phyloP scores from a whole-genome alignment of 1,140 invertebrate genomes.

The Procambarus clarkii region DNA sequence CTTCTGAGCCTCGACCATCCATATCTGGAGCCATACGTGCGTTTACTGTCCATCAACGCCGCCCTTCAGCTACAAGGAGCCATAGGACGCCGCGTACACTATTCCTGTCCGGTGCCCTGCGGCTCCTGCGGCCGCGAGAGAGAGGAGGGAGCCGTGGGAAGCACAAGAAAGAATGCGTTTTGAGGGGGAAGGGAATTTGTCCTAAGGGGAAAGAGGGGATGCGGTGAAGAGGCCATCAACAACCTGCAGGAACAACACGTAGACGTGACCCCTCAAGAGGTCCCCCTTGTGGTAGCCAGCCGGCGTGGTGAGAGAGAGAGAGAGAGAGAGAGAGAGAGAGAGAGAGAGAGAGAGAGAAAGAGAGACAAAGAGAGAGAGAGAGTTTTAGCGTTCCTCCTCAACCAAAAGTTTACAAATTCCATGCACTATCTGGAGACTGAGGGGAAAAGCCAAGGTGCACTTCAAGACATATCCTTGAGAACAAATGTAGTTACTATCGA shows the following conservation, averaged over 20 bases:
- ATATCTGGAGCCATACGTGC: too few species aligned
- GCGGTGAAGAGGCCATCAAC: neutral
- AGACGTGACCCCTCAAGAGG: neutral
- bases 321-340: neutral
- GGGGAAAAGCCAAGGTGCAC: too few species aligned
- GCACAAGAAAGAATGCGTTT: neutral
- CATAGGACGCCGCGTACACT: neutral
- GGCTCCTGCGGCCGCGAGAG: neutral
- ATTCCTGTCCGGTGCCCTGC: neutral
- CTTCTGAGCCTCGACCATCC: too few species aligned
- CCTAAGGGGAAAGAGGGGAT: too few species aligned
- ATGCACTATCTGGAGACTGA: too few species aligned
- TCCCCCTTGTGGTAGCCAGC: neutral
- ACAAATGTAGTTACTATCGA: too few species aligned
- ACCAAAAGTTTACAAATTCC: too few species aligned
- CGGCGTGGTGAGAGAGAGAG: neutral
- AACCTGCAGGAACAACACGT: conserved; percentile 2
- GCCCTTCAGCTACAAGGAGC: neutral
- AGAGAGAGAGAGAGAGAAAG: too few species aligned
- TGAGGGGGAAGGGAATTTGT: neutral
- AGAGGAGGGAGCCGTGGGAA: conserved; percentile 31
- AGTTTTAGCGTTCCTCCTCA: too few species aligned
- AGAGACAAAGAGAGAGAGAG: too few species aligned
- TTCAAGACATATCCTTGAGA: too few species aligned
- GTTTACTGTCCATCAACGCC: too few species aligned